Percentiles rank a stretch among this genome's conserved stretches.
Conservation (phyloP, 2,888 invertebrate species). For the Osmoderma eremita region DNA sequence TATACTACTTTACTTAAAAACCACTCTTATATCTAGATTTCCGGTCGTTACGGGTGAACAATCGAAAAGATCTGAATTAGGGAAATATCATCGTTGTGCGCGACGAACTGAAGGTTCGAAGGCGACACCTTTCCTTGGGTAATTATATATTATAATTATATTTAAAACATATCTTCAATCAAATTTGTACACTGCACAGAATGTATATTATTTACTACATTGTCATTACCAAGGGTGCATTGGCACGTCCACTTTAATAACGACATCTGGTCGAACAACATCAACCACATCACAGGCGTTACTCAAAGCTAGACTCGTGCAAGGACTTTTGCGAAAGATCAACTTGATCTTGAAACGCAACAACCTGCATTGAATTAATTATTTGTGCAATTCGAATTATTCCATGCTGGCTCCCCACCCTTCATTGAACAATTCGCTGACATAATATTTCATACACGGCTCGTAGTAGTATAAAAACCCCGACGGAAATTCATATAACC, state of each 20-base stretch:
- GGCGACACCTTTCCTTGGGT: too few relatives aligned
- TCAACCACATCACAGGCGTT: background rate
- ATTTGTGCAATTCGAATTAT: constrained; percentile 10
- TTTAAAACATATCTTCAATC: too few relatives aligned
- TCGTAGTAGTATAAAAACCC: background rate
- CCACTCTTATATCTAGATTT: too few relatives aligned
- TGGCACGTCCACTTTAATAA: background rate
- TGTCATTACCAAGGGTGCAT: too few relatives aligned
- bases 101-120: too few relatives aligned
- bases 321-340: constrained; percentile 6
- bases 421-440: background rate
- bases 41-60: too few relatives aligned
- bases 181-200: too few relatives aligned
- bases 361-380: constrained; percentile 11
- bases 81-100: too few relatives aligned
- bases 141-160: too few relatives aligned
- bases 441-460: background rate
- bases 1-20: too few relatives aligned
- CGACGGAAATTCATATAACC: background rate
- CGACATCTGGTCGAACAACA: background rate
- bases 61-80: too few relatives aligned
- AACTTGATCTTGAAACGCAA: constrained; percentile 6
- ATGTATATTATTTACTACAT: too few relatives aligned
- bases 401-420: constrained; percentile 1
- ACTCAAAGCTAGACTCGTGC: background rate